Percentiles rank a stretch among this genome's conserved stretches.
Evolutionary conservation across 2,888 invertebrate genomes (phyloP).

Genomic region (Theretra japonica): DNA sequence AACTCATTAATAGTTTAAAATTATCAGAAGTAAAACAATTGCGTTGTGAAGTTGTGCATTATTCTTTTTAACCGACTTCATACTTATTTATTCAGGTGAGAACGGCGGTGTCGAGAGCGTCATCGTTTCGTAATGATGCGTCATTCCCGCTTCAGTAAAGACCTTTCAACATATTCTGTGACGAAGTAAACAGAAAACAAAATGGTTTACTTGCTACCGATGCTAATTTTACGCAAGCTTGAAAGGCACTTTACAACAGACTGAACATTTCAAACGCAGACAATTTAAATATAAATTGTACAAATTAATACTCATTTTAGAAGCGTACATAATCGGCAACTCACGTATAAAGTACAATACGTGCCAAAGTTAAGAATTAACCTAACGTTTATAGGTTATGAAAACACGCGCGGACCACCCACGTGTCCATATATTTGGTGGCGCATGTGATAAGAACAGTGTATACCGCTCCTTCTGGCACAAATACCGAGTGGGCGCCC

Average conservation of each 20-base stretch:
- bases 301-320: constrained; percentile 3
- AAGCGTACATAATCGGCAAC: constrained; percentile 2
- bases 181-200: constrained; percentile 19
- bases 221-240: constrained; percentile 11
- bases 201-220: not conserved
- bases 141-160: constrained; percentile 4
- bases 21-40: not conserved
- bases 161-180: not conserved
- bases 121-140: constrained; percentile 27
- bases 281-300: not conserved
- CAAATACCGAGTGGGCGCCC: not conserved
- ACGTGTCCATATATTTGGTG: constrained; percentile 12
- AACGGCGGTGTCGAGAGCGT: constrained; percentile 18
- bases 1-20: not conserved
- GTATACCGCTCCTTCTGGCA: constrained; percentile 17
- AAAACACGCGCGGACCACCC: constrained; percentile 7
- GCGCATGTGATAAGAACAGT: not conserved
- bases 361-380: constrained; percentile 2
- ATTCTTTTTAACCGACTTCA: too few relatives aligned
- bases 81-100: constrained; percentile 28
- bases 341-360: not conserved
- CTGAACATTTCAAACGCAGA: not conserved
- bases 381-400: constrained; percentile 15
- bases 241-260: not conserved
- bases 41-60: not conserved